A percentile compares a stretch with the other conserved stretches of the same genome.
phyloP scores from a whole-genome alignment of 2,797 vertebrate species.

The Poecilia picta region DNA sequence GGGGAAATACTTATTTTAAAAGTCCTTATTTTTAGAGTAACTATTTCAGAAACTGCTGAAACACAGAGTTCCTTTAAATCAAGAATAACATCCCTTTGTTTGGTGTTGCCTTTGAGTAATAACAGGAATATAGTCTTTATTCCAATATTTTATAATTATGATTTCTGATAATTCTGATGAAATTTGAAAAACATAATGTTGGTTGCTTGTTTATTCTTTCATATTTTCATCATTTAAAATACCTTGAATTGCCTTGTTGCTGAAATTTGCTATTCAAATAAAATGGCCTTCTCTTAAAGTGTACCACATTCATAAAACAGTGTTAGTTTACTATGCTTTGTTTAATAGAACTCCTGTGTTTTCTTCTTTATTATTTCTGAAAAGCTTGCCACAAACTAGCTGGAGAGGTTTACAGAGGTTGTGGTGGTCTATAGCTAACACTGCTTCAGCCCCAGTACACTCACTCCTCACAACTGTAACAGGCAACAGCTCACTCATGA shows the following conservation, averaged over 20 bases:
- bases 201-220: background rate
- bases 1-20: background rate
- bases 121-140: background rate
- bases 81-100: background rate
- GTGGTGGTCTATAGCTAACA: background rate
- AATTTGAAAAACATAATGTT: background rate
- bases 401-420: conserved; percentile 1
- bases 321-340: background rate
- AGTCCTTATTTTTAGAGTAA: background rate
- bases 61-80: background rate
- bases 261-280: background rate
- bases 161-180: background rate
- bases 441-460: background rate
- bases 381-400: background rate
- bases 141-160: background rate
- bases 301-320: background rate
- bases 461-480: background rate
- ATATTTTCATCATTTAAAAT: background rate
- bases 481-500: conserved; percentile 16
- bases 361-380: background rate
- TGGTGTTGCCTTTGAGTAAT: background rate
- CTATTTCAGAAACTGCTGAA: background rate
- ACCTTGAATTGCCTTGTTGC: background rate
- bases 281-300: background rate
- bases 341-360: background rate